Conservation (phyloP, 2,797 vertebrate species). For the Eulemur albifrons region DNA sequence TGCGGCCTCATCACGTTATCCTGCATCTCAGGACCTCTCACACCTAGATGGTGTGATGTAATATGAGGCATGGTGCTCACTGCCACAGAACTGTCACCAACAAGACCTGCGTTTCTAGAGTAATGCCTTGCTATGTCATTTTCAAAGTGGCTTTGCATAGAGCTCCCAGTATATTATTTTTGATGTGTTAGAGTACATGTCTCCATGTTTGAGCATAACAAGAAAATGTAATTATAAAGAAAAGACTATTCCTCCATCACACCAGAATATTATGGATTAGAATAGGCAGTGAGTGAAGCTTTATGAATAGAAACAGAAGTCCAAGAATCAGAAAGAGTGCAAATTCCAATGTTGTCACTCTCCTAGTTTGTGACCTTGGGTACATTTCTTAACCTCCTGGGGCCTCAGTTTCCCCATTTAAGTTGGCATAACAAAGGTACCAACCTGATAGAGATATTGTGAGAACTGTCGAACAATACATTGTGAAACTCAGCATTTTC, state of each 20-base stretch:
- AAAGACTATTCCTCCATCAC: not conserved
- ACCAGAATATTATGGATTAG: not conserved
- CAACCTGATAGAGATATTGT: not conserved
- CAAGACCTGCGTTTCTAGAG: not conserved
- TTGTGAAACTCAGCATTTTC: not conserved
- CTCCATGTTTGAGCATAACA: constrained; percentile 5
- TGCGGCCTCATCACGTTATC: not conserved
- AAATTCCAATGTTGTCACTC: not conserved
- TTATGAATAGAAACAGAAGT: not conserved
- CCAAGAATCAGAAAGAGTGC: not conserved
- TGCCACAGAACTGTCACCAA: not conserved
- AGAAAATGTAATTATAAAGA: not conserved
- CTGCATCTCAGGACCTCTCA: not conserved
- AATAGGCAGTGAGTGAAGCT: not conserved
- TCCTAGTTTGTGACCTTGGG: not conserved
- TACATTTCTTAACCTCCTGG: not conserved
- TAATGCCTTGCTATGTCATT: not conserved
- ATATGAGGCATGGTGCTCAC: not conserved
- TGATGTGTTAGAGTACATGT: not conserved
- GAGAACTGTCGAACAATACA: not conserved
- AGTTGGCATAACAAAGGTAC: not conserved
- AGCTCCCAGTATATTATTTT: not conserved
- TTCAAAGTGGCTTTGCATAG: not conserved
- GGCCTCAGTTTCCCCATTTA: not conserved
- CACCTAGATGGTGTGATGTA: not conserved